Evolutionary conservation across 1,140 invertebrate genomes (phyloP).

Genomic region (Theocolax elegans): DNA sequence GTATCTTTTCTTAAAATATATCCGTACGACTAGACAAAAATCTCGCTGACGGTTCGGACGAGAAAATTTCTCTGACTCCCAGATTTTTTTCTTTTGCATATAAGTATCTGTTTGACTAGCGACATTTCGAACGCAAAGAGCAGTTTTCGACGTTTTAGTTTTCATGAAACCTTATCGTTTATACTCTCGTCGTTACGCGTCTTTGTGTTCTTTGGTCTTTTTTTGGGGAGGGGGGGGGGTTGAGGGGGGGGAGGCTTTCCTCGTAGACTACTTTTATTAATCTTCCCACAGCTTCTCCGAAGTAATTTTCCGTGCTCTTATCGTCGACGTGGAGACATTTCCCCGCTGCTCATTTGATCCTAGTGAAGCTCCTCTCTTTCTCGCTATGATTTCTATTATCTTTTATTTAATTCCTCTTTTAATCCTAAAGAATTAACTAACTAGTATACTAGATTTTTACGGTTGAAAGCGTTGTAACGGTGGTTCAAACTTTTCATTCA

Average conservation of each 20-base stretch:
- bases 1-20: constrained; percentile 42
- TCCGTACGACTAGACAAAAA: constrained; percentile 49
- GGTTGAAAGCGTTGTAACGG: constrained; percentile 63
- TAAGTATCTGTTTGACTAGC: constrained; percentile 37
- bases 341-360: neutral
- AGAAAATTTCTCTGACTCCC: constrained; percentile 30
- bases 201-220: neutral
- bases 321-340: neutral
- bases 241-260: too few relatives aligned
- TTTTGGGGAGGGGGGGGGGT: too few relatives aligned
- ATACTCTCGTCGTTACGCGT: neutral
- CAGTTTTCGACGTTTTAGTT: neutral
- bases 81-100: neutral
- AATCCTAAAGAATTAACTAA: constrained; percentile 67
- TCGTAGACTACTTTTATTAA: neutral
- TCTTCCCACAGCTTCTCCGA: neutral
- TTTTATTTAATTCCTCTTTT: constrained; percentile 52
- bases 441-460: constrained; percentile 67
- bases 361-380: constrained; percentile 7
- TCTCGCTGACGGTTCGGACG: constrained; percentile 47
- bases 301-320: neutral
- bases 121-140: constrained; percentile 20
- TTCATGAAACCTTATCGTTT: constrained; percentile 4
- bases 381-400: constrained; percentile 6
- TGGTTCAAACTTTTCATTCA: constrained; percentile 62